These are phyloP conservation scores for Euleptes europaea DNA, from an alignment of 2,113 vertebrate species.

Conservation along the genomic window DNA sequence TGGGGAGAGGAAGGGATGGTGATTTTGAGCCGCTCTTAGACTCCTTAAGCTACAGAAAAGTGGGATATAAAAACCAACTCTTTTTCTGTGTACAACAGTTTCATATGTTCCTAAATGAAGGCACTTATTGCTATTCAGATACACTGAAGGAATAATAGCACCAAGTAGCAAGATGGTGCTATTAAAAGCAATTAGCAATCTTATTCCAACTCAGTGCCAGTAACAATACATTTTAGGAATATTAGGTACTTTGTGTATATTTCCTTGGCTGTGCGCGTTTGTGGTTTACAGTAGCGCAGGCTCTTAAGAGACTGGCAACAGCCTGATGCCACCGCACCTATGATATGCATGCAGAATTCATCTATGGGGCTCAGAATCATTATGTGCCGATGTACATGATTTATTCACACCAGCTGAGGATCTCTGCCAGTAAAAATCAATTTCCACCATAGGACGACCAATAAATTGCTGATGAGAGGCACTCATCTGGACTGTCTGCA, in stretches of 20 bases:
- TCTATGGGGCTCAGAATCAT: background rate
- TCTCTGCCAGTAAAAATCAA: background rate
- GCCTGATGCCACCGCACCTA: background rate
- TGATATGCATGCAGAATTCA: background rate
- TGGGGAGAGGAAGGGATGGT: no score
- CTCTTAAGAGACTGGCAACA: background rate
- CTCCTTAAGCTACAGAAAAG: no score
- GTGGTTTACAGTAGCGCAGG: background rate
- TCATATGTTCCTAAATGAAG: background rate
- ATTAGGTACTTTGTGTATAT: background rate
- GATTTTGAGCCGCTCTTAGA: no score
- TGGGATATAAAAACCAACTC: no score
- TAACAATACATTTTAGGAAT: background rate
- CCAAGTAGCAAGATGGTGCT: background rate
- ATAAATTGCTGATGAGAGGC: background rate
- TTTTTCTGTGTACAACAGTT: background rate
- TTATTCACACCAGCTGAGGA: background rate
- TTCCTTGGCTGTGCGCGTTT: background rate
- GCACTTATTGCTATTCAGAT: background rate
- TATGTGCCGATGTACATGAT: background rate
- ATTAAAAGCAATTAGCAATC: background rate
- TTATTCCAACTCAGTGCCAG: background rate
- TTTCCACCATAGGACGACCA: background rate
- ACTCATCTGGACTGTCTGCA: background rate
- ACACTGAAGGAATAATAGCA: background rate